Percentiles rank a stretch among this genome's conserved stretches.
phyloP scores from a whole-genome alignment of 2,113 vertebrate species.

The Phyllopteryx taeniolatus region DNA sequence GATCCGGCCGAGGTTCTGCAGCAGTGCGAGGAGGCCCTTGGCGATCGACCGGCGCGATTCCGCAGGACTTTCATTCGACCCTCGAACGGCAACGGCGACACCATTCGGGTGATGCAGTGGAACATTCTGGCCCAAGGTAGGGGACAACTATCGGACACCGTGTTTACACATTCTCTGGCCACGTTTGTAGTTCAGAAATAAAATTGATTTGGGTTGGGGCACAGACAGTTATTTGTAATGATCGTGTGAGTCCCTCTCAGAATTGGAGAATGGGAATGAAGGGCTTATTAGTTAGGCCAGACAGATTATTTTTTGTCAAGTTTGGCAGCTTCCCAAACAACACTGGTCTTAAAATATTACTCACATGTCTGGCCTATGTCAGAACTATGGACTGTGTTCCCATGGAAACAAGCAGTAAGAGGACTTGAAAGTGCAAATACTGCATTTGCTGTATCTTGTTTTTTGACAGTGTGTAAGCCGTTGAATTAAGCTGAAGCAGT shows the following conservation, averaged over 20 bases:
- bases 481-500: too few species aligned
- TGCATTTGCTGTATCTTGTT: not conserved
- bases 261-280: too few species aligned
- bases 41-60: slow-evolving; percentile 77
- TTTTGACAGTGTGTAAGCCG: too few species aligned
- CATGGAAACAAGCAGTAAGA: not conserved
- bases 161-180: not conserved
- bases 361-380: too few species aligned
- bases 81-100: slow-evolving; percentile 51
- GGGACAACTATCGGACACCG: not conserved
- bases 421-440: not conserved
- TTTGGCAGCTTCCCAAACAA: too few species aligned
- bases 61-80: slow-evolving; percentile 77
- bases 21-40: slow-evolving; percentile 83
- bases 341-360: not conserved
- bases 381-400: not conserved
- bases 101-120: slow-evolving; percentile 95
- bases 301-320: too few species aligned
- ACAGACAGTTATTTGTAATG: not conserved
- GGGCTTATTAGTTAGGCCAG: too few species aligned
- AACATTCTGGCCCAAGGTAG: slow-evolving; percentile 98
- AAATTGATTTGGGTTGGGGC: not conserved
- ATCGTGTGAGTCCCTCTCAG: too few species aligned
- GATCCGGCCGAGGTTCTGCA: slow-evolving; percentile 80
- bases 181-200: not conserved